These are phyloP conservation scores for Disparrhopalites patrizii DNA, from an alignment of 2,888 invertebrate genomes.

Conservation along the genomic window DNA sequence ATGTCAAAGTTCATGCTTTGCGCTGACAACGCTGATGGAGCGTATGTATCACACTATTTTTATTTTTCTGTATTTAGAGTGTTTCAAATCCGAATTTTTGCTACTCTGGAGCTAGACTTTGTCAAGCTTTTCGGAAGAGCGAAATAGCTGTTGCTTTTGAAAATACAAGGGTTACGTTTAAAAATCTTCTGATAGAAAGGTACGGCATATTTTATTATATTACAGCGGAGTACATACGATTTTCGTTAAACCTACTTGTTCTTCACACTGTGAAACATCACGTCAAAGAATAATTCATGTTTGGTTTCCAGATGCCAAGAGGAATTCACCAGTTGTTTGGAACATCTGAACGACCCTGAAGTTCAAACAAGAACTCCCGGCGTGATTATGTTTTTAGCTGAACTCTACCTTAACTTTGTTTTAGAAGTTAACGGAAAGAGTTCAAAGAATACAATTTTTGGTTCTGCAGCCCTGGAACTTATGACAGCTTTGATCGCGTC, in stretches of 20 bases:
- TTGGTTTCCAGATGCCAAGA: constrained; percentile 36
- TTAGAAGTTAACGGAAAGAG: constrained; percentile 25
- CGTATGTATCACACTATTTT: background rate
- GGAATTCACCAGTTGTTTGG: constrained; percentile 36
- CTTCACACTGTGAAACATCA: background rate
- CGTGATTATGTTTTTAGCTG: constrained; percentile 37
- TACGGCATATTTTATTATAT: too few relatives aligned
- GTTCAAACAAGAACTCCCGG: constrained; percentile 31
- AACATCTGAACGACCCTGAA: constrained; percentile 26
- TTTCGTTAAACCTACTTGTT: background rate
- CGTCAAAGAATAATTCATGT: background rate
- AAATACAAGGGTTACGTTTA: constrained; percentile 27
- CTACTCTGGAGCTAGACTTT: constrained; percentile 44
- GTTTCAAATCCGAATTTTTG: constrained; percentile 43
- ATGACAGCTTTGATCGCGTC: constrained; percentile 35
- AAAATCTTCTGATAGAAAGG: constrained; percentile 36
- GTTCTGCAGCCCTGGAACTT: constrained; percentile 38
- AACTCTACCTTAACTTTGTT: constrained; percentile 39
- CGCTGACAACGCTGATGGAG: background rate
- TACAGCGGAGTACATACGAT: too few relatives aligned
- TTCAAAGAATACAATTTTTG: constrained; percentile 33
- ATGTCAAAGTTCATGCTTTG: background rate
- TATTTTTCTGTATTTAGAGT: constrained; percentile 31
- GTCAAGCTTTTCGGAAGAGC: constrained; percentile 35
- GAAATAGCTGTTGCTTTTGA: constrained; percentile 31